Evolutionary conservation across 2,797 vertebrate species (phyloP).

Genomic region (Paratrypauchen microcephalus): DNA sequence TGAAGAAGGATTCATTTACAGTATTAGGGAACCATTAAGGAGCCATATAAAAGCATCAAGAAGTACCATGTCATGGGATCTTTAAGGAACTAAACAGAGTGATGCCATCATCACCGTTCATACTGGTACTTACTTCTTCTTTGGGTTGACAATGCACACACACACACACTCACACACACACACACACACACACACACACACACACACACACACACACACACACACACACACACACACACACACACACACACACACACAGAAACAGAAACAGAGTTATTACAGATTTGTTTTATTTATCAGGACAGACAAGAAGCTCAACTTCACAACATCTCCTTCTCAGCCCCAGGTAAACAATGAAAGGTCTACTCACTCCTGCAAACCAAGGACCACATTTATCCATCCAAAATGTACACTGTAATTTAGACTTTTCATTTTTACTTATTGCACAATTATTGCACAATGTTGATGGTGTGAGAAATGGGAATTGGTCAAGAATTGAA

Average conservation of each 20-base stretch:
- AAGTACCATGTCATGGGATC: too few species aligned
- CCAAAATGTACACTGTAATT: not conserved
- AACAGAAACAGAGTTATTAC: not conserved
- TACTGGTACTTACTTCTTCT: not conserved
- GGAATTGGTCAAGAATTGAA: not conserved
- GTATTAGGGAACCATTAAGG: too few species aligned
- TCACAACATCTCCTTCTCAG: conserved; percentile 93
- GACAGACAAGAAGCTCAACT: conserved; percentile 85
- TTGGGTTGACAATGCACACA: not conserved
- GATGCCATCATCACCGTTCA: too few species aligned
- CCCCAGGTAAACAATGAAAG: conserved; percentile 84
- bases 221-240: too few species aligned
- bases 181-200: too few species aligned
- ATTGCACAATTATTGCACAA: too few species aligned
- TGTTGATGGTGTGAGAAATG: not conserved
- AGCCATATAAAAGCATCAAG: too few species aligned
- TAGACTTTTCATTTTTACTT: not conserved
- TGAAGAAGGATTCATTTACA: too few species aligned
- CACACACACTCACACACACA: too few species aligned
- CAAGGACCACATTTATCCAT: not conserved
- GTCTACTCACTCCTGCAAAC: not conserved
- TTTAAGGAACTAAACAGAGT: too few species aligned
- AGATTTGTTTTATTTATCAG: conserved; percentile 60
- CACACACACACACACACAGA: too few species aligned
- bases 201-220: too few species aligned